Percentiles rank a stretch among this genome's conserved stretches.
Conservation (phyloP, 2,888 invertebrate genomes). For the Dioctria linearis region DNA sequence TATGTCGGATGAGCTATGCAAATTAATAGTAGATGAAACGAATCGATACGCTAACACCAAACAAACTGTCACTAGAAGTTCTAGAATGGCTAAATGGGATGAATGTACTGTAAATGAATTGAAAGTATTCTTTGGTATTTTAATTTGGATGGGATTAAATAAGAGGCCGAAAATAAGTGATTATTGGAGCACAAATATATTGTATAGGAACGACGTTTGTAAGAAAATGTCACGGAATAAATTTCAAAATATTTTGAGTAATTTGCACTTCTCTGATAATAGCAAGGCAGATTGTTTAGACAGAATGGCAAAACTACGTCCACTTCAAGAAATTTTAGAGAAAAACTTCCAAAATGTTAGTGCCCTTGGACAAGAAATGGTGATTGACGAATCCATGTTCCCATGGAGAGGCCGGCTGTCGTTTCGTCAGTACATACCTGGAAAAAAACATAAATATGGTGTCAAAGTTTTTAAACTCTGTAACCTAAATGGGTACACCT, state of each 20-base stretch:
- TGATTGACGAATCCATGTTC: slow-evolving; percentile 14
- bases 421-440: slow-evolving; percentile 29
- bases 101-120: slow-evolving; percentile 21
- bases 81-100: slow-evolving; percentile 8
- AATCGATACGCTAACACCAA: neutral
- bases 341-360: slow-evolving; percentile 45
- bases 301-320: slow-evolving; percentile 15
- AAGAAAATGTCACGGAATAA: slow-evolving; percentile 5
- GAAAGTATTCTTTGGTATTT: slow-evolving; percentile 37
- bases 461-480: slow-evolving; percentile 46
- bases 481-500: neutral
- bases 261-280: slow-evolving; percentile 29
- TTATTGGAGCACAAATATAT: slow-evolving; percentile 16
- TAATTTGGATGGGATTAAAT: slow-evolving; percentile 41
- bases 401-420: slow-evolving; percentile 37
- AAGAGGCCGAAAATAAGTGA: slow-evolving; percentile 9
- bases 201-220: neutral
- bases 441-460: slow-evolving; percentile 42
- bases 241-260: slow-evolving; percentile 23
- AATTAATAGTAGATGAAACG: neutral
- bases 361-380: slow-evolving; percentile 12
- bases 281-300: slow-evolving; percentile 4
- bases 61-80: neutral
- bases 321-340: slow-evolving; percentile 23
- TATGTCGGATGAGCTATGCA: neutral